Evolutionary conservation across 2,113 vertebrate genomes (phyloP), one percentile per base, ranked within the genome.

Genomic region (Prunella fulvescens): DNA sequence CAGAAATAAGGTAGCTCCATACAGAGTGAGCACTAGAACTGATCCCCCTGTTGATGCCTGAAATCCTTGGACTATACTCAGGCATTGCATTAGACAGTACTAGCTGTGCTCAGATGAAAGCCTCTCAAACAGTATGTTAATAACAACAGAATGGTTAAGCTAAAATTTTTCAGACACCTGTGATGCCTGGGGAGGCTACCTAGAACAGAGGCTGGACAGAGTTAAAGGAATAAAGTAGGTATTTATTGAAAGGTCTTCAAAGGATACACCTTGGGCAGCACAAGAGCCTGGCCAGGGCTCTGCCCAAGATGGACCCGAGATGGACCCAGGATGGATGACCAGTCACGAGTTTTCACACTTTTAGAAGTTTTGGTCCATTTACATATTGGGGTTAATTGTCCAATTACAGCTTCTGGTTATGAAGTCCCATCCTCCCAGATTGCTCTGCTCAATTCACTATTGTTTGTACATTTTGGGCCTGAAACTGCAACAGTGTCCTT

Each of bases 201-300:
- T 26, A 12, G 57, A 37, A 60, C 24, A 37, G n/a, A 58, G 22
- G 23, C n/a, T 58, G 10, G 57, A 26, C 23, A 60, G 35, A 18
- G 24, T 60, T 12, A 60, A 39, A 26, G 35, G 35, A 60, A 37
- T 37, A 37, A 37, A 58, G 57, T 25, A 25, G 24, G 11, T 60
- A 2, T 37, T 60, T 37, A 18, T 60, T 60, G 2, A 60, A 60
- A 60, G 15, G 15, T 15, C n/a, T 37, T 60, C 57, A 26, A 60
- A 39, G 58, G 24, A 39, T 12, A 60, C 35, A 26, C 58, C 35
- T 19, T 39, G 35, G 35, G 58, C n/a, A 58, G n/a, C 8, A 60
- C 24, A 39, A 39, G 35, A 39, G 16, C 24, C 35, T 0, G 0
- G 16, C 58, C 0, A 1, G 16, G 35, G 35, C 35, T 39, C 35